Base-by-base conservation (phyloP, 1,140 invertebrate genomes). In the Micrasema minimum region DNA sequence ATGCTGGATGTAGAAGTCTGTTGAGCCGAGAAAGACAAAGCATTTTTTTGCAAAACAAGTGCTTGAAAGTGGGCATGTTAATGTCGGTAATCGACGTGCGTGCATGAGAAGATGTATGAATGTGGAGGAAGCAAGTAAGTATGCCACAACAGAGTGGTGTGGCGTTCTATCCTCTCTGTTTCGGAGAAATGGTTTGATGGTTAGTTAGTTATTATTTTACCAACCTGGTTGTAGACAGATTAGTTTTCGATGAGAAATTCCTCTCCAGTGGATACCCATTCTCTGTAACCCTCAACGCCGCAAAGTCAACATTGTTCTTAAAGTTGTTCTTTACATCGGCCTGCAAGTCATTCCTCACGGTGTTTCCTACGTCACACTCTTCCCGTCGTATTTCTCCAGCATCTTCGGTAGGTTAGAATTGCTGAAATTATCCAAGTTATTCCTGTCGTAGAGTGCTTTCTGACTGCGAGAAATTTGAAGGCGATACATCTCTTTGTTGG, bases 401-500 rank as follows among this genome's bases (percentile, higher is more conserved):
- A 77, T 75, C 80, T 55, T 84, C 80, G 23, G 80, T 76, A 76
- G n/a, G 75, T 77, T 71, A 79, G 83, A 72, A 59, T 78, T 83
- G 53, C 83, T 84, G 1, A 78, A 74, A 74, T 79, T 84, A 48
- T 84, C 82, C 77, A 82, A 80, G 53, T 84, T 83, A 74, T 78
- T 83, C 31, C 83, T 57, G 9, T 82, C 82, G 74, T 78, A 83
- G 43, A 85, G 51, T 10, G 83, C 81, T 66, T 84, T 85, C 69
- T 85, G 83, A 76, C 83, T 84, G 16, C 83, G 76, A 7, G 83
- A 84, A 75, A 85, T 83, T 74, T 85, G 83, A 65, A 85, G 75
- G 50, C 83, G 76, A 69, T 85, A 84, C 83, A 85, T 85, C 74
- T 85, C 83, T 72, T 85, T 84, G 71, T 85, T 85, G 14, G 84